Conservation (phyloP, 2,113 vertebrate species). For the Phocoena sinus region DNA sequence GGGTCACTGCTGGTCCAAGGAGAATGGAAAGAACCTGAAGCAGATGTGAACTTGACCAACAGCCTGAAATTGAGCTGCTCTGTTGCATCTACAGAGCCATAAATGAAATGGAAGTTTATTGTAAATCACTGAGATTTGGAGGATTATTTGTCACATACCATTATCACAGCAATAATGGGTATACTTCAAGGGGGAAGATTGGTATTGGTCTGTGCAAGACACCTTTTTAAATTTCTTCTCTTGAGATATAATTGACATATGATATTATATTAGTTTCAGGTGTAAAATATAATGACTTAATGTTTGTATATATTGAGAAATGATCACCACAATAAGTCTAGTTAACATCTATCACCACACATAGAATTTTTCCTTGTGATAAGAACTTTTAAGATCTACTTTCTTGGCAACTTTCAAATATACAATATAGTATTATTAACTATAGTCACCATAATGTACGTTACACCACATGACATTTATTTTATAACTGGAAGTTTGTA, state of each 20-base stretch:
- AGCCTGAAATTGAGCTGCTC: neutral
- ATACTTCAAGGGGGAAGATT: neutral
- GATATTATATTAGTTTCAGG: neutral
- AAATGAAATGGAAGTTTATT: neutral
- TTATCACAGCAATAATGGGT: neutral
- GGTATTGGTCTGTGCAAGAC: neutral
- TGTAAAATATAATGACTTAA: neutral
- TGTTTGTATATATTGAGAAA: no score
- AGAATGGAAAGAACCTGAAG: neutral
- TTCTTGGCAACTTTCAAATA: no score
- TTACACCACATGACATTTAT: neutral
- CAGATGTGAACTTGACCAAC: neutral
- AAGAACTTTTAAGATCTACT: no score
- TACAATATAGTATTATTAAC: no score
- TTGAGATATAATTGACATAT: neutral
- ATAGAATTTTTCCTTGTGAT: no score
- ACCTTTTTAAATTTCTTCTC: neutral
- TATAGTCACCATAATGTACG: no score
- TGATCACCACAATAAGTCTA: no score
- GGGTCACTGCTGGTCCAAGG: neutral
- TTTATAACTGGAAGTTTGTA: neutral
- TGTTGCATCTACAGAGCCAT: neutral
- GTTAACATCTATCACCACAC: no score
- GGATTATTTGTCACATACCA: neutral
- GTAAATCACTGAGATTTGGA: neutral